Percentiles rank a stretch among this genome's conserved stretches.
phyloP scores from a whole-genome alignment of 2,888 invertebrate genomes.

The Emesis russula region DNA sequence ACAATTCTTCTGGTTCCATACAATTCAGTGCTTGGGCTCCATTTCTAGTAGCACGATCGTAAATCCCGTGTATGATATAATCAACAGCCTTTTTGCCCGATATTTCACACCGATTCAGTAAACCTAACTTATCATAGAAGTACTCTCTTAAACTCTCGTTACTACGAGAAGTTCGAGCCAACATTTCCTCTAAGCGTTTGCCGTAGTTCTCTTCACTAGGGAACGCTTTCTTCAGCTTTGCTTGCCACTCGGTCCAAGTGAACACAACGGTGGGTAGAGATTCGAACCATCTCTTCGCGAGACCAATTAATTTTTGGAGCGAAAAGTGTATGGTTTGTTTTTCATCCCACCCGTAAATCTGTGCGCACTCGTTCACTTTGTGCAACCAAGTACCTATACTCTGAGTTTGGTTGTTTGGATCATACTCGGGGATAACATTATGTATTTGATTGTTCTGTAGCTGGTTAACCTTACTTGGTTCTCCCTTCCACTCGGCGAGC shows the following conservation, averaged over 20 bases:
- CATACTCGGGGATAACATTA: no score
- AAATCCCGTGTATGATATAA: constrained; percentile 27
- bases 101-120: constrained; percentile 18
- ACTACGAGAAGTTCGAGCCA: constrained; percentile 47
- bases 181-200: constrained; percentile 71
- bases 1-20: no score
- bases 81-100: constrained; percentile 24
- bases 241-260: constrained; percentile 81
- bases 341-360: constrained; percentile 60
- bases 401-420: no score
- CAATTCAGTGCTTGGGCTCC: not conserved
- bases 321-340: constrained; percentile 68
- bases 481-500: no score
- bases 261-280: constrained; percentile 60
- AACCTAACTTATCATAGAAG: constrained; percentile 60
- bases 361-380: no score
- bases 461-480: no score
- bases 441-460: no score
- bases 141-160: constrained; percentile 66
- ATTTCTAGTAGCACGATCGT: not conserved
- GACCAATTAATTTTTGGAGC: constrained; percentile 70
- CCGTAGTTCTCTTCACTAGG: no score
- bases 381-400: no score
- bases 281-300: constrained; percentile 83
- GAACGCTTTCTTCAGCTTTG: constrained; percentile 49